Evolutionary conservation across 2,888 invertebrate genomes (phyloP).

Genomic region (Athalia circularis): DNA sequence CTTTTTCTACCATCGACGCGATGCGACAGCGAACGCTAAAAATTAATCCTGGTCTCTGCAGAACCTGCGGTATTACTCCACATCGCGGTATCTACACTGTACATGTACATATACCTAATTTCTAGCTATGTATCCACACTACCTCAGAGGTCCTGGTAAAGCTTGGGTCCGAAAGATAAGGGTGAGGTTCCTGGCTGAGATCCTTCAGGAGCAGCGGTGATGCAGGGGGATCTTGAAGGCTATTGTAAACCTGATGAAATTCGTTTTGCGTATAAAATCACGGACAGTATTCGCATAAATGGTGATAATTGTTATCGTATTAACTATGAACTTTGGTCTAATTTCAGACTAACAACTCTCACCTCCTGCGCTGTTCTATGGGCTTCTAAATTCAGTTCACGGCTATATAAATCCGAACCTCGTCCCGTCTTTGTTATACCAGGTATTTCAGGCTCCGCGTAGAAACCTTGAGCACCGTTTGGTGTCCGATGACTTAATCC

Average conservation of each 20-base stretch:
- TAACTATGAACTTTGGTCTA: not conserved
- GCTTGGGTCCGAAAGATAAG: slow-evolving; percentile 68
- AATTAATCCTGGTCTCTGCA: not conserved
- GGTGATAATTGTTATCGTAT: not conserved
- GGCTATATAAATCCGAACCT: slow-evolving; percentile 70
- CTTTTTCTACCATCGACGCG: not conserved
- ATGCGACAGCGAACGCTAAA: too few relatives aligned
- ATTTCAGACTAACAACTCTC: slow-evolving; percentile 8
- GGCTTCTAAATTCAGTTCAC: slow-evolving; percentile 70
- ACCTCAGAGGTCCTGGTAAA: slow-evolving; percentile 72
- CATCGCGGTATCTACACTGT: too few relatives aligned
- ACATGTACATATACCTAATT: not conserved
- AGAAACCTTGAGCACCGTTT: slow-evolving; percentile 49
- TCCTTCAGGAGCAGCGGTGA: slow-evolving; percentile 68
- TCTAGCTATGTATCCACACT: slow-evolving; percentile 39
- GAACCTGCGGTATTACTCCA: not conserved
- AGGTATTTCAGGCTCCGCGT: slow-evolving; percentile 54
- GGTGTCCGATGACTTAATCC: slow-evolving; percentile 26
- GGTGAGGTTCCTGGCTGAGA: slow-evolving; percentile 63
- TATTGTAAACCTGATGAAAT: slow-evolving; percentile 67
- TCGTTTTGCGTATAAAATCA: not conserved
- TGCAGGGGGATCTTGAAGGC: slow-evolving; percentile 71
- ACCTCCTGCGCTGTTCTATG: slow-evolving; percentile 71
- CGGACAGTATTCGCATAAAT: not conserved
- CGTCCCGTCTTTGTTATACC: slow-evolving; percentile 53